Evolutionary conservation across 2,797 vertebrate genomes (phyloP).

Genomic region (Coregonus suidteri): DNA sequence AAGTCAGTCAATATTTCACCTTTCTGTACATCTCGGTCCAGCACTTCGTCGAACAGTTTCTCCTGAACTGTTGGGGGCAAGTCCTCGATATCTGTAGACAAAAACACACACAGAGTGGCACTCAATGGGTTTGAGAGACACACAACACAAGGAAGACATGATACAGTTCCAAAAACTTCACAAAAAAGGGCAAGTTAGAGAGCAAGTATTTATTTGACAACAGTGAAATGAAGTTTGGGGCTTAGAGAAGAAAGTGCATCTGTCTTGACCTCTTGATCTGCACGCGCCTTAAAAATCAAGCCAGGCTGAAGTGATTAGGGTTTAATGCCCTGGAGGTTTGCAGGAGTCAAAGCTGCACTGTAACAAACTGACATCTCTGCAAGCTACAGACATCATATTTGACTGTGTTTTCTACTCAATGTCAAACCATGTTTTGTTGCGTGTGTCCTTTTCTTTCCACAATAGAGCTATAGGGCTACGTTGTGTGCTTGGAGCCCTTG

Average conservation of each 20-base stretch:
- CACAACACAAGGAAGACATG: background rate
- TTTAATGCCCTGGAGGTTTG: no score
- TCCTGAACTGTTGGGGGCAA: constrained; percentile 94
- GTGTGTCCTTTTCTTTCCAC: constrained; percentile 56
- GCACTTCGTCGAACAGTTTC: constrained; percentile 95
- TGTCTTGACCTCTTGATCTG: background rate
- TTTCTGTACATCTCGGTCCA: constrained; percentile 99
- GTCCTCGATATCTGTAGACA: constrained; percentile 92
- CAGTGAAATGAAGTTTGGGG: background rate
- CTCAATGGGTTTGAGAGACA: background rate
- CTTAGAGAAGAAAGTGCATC: background rate
- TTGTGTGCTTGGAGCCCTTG: constrained; percentile 38
- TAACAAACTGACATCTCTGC: no score
- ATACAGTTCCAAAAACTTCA: background rate
- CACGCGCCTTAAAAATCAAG: background rate
- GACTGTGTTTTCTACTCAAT: constrained; percentile 14
- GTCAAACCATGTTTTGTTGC: constrained; percentile 43
- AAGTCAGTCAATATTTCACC: constrained; percentile 68
- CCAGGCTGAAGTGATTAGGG: background rate
- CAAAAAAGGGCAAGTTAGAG: background rate
- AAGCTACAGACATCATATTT: no score
- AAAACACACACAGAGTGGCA: constrained; percentile 7
- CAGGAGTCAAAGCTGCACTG: no score
- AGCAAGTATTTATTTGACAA: background rate
- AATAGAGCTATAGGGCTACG: constrained; percentile 39